Base-by-base conservation (phyloP, 2,113 vertebrate genomes). In the Butorides virescens region DNA sequence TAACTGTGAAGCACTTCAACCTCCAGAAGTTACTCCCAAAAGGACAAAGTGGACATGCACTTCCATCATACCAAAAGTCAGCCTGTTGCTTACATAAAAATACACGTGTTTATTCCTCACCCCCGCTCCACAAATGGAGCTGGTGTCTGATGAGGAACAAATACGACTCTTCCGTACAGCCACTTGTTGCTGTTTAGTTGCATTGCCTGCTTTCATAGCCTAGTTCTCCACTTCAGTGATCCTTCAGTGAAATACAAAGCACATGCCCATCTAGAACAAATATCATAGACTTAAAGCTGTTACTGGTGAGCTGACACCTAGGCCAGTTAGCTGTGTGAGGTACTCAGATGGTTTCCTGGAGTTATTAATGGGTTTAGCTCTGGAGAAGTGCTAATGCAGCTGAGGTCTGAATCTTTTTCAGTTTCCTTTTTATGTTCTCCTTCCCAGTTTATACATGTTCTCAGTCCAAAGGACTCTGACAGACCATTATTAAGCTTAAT, bases 61-160 rank as follows among this genome's bases (percentile, higher is more conserved):
- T 47, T 72, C 30, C 37, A 47, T 50, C 67, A 62, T 42, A 6
- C 25, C 44, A 9, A 42, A 89, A 94, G 29, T 21, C 59, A 62
- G 19, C 9, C 7, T 13, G 6, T 32, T 71, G 22, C 26, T 78
- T 53, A 18, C 14, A 68, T 17, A 53, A 78, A 70, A 72, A 61
- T 9, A 17, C 1, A 55, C 0, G 0, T 7, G n/a, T 53, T 83
- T 39, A 32, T 46, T 52, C 47, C 42, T 66, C 37, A 32, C 1
- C 2, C 5, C 11, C 11, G 3, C 14, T 39, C n/a, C 30, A 49
- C 10, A 67, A 67, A 39, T 6, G 6, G 15, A 34, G 32, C 27
- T 49, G 13, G 15, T n/a, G 42, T 58, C 14, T 32, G 20, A 70
- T 17, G 25, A 90, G 13, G 25, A 88, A 73, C 21, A 74, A 62